Base-by-base conservation (phyloP, 2,113 vertebrate species). In the Notechis scutatus region DNA sequence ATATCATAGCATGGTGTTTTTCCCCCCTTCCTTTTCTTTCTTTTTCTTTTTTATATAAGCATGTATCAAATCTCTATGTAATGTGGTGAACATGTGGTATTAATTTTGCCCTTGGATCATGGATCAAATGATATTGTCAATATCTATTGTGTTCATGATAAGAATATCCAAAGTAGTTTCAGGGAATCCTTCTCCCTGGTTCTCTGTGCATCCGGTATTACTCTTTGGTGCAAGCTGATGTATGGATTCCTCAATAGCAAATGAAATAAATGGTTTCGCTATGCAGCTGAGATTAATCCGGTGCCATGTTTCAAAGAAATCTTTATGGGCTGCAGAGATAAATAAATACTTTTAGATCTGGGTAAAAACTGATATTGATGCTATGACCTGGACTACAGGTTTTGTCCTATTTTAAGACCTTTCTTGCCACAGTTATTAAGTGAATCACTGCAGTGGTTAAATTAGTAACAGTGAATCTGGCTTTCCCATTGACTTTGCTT, bases 141-240 rank as follows among this genome's bases (percentile, higher is more conserved):
- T 97, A 97, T 97, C 96, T 97, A 96, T 96, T 97, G 96, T 97
- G 97, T 96, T 97, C 96, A 96, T 97, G 96, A 95, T 96, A 97
- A 97, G 95, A 97, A 97, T 97, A 97, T 97, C 96, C 97, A 95
- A 96, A 95, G 97, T 97, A 97, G 96, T 96, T 97, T 95, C 94
- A 97, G 96, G 93, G 96, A 92, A 96, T 91, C 95, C 96, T 96
- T 93, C 96, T 96, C 96, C 96, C 96, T 96, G 97, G 92, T 91
- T 97, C 97, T 96, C 96, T 97, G 56, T 95, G 96, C 95, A 97
- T 97, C 95, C 97, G 97, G 96, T 92, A 93, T 94, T 95, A 88
- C 86, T 96, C 93, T 96, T 97, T 95, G 96, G 74, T 81, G 20
- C 74, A 81, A 81, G 96, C 95, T 94, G 92, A 93, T 94, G 87